phyloP scores from a whole-genome alignment of 1,140 invertebrate species.

The Drosophila rhopaloa region DNA sequence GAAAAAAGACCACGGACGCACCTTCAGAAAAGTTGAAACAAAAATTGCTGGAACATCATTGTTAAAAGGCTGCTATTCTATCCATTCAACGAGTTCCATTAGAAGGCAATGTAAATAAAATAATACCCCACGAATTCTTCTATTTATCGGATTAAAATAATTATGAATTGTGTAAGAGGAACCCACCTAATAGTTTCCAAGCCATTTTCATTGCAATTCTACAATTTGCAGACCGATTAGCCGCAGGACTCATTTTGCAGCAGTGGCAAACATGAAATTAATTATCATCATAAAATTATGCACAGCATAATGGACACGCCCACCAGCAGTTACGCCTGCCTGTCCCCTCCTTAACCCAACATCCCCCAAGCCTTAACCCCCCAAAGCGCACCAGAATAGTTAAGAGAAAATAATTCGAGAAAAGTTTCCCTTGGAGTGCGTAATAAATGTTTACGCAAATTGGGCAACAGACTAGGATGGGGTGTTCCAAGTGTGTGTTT shows the following conservation, averaged over 20 bases:
- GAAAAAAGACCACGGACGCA: neutral
- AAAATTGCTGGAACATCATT: too few relatives aligned
- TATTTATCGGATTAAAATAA: neutral
- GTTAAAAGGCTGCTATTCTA: too few relatives aligned
- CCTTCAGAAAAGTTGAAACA: too few relatives aligned
- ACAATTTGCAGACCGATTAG: conserved; percentile 19
- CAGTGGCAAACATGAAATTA: conserved; percentile 59
- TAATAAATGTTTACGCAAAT: conserved; percentile 77
- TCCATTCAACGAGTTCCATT: too few relatives aligned
- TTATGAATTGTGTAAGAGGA: neutral
- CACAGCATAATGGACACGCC: conserved; percentile 44
- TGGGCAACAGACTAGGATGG: conserved; percentile 29
- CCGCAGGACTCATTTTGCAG: conserved; percentile 31
- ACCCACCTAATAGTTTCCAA: neutral
- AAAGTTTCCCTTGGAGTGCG: conserved; percentile 65
- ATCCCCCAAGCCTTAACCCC: conserved; percentile 6
- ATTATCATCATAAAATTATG: conserved; percentile 77
- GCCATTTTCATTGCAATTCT: conserved; percentile 29
- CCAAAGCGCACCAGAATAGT: conserved; percentile 15
- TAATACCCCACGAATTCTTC: too few relatives aligned
- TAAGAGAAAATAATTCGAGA: conserved; percentile 55
- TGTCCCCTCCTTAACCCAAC: neutral
- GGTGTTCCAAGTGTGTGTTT: conserved; percentile 23
- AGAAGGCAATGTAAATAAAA: neutral
- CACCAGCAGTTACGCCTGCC: conserved; percentile 10